phyloP scores from a whole-genome alignment of 2,113 vertebrate species.

The Microtus montanus region DNA sequence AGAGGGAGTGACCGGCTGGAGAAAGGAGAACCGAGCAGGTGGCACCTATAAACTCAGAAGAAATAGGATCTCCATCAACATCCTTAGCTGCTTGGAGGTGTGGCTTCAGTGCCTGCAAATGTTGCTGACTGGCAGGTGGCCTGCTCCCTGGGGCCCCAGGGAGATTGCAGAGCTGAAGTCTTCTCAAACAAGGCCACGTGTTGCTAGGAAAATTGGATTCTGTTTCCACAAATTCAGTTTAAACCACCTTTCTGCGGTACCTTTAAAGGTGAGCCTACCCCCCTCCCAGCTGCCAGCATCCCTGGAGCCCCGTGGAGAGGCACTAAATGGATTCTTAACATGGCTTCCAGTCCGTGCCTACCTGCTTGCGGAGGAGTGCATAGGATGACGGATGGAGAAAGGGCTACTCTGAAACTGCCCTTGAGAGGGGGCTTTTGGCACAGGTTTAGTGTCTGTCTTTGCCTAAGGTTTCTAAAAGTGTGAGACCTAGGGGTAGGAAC shows the following conservation, averaged over 20 bases:
- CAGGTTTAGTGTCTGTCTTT: neutral
- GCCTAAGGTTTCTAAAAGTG: neutral
- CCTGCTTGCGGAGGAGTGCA: neutral
- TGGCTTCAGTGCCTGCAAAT: neutral
- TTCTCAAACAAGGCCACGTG: neutral
- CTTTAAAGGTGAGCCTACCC: neutral
- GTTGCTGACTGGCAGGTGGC: neutral
- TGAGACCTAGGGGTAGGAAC: too few relatives aligned
- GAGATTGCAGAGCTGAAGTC: rapidly evolving
- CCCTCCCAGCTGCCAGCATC: neutral
- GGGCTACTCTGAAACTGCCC: neutral
- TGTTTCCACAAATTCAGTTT: neutral
- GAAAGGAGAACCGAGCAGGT: neutral
- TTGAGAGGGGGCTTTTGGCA: neutral
- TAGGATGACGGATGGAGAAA: too few relatives aligned
- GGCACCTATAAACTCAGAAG: neutral
- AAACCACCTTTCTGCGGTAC: neutral
- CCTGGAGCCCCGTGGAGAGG: neutral
- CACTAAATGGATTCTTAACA: rapidly evolving
- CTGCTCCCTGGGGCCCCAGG: neutral
- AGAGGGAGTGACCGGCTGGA: neutral
- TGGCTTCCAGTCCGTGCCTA: too few relatives aligned
- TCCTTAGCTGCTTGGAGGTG: neutral
- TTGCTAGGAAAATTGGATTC: neutral
- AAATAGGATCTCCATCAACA: neutral